Base-by-base conservation (phyloP, 2,888 invertebrate genomes). In the Ceraclea dissimilis region DNA sequence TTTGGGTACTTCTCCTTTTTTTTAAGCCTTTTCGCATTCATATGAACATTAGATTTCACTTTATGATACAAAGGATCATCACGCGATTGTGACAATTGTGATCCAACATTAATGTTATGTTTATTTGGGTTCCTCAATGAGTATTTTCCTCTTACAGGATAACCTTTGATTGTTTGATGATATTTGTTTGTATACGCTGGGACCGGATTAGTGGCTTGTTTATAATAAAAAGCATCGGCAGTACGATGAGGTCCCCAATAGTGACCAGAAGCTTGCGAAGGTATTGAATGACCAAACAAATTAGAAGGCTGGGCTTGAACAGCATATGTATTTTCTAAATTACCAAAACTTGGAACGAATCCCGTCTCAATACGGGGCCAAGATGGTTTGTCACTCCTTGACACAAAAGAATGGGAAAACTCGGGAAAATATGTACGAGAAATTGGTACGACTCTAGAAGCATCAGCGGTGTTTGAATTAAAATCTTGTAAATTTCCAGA, bases 31-130 rank as follows among this genome's bases (percentile, higher is more conserved):
- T 39, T 39, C n/a, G 39, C 39, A 52, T 52, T 56, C 4, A n/a
- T 33, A n/a, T 53, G 43, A 5, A 57, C 53, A 31, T 52, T 49
- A 17, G 18, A 34, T 50, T 20, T 49, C 19, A 53, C 33, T 44
- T 49, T 34, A 11, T 53, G 26, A 13, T 48, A 50, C 43, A 26
- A 13, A 33, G 57, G 57, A 50, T 57, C 57, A 47, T 57, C 16
- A 19, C 39, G 39, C n/a, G 13, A n/a, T 13, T 39, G 39, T 8
- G 39, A 39, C 13, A 39, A 39, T 8, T 39, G 39, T 13, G 39
- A 39, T 39, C 5, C 39, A 39, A 39, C 39, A n/a, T n/a, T 39
- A 13, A 39, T 8, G 2, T 2, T 13, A 8, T 5, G 39, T 39
- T 39, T 39, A n/a, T n/a, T n/a, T n/a, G n/a, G n/a, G n/a, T n/a